A percentile compares a stretch with the other conserved stretches of the same genome.
phyloP scores from a whole-genome alignment of 1,140 invertebrate genomes.

The Drosophila pseudoananassae region DNA sequence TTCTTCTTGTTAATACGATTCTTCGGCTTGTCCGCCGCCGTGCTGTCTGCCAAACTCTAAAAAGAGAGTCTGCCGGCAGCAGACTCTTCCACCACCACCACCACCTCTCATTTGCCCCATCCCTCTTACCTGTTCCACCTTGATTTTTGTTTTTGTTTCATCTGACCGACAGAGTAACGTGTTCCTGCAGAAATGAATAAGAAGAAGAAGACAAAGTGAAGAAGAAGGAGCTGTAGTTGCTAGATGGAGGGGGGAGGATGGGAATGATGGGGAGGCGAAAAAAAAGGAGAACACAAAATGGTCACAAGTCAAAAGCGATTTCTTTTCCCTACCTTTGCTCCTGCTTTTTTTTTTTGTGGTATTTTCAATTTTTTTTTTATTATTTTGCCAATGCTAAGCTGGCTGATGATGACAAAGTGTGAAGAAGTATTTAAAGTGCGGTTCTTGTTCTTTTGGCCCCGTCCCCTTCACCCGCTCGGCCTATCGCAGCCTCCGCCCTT shows the following conservation, averaged over 20 bases:
- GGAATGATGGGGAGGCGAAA: slow-evolving; percentile 23
- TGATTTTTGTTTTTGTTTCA: slow-evolving; percentile 66
- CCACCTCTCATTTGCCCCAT: no score
- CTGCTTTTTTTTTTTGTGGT: slow-evolving; percentile 2
- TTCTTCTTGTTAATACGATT: slow-evolving; percentile 9
- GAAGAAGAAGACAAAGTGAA: slow-evolving; percentile 18
- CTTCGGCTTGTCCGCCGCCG: slow-evolving; percentile 43
- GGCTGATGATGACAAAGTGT: slow-evolving; percentile 79
- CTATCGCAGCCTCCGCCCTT: neutral
- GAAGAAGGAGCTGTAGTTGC: slow-evolving; percentile 14
- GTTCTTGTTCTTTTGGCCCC: slow-evolving; percentile 40
- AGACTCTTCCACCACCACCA: neutral
- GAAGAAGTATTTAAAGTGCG: slow-evolving; percentile 74
- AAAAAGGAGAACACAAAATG: slow-evolving; percentile 63
- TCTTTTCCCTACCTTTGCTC: slow-evolving; percentile 19
- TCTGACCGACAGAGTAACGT: slow-evolving; percentile 69
- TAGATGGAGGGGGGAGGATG: neutral
- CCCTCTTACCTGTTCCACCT: slow-evolving; percentile 27
- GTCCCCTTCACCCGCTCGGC: neutral
- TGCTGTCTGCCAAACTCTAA: slow-evolving; percentile 57
- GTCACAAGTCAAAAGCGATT: slow-evolving; percentile 79
- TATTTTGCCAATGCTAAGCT: slow-evolving; percentile 44
- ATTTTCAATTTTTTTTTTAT: slow-evolving; percentile 17
- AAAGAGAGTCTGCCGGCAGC: slow-evolving; percentile 41
- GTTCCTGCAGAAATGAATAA: slow-evolving; percentile 37